Base-by-base conservation (phyloP, 2,888 invertebrate genomes). In the Chloroclysta siterata region DNA sequence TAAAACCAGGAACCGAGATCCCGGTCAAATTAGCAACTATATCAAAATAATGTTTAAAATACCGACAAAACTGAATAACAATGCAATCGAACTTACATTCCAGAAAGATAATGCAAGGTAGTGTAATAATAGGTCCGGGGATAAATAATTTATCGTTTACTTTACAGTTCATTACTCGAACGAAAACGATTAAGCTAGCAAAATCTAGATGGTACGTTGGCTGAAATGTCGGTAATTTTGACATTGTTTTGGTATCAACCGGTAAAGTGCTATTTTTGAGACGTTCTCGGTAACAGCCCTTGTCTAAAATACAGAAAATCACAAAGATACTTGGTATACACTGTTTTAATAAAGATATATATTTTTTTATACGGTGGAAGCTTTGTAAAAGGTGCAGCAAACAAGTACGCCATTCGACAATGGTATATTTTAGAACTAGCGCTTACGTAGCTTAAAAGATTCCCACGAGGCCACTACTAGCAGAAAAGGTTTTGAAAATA, bases 291-390 rank as follows among this genome's bases (percentile, higher is more conserved):
- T 28, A 39, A 56, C 48, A 50, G 56, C 41, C 56, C 56, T 41
- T 48, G 56, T 46, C 84, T 85, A 85, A 83, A 79, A 85, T 83
- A 84, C 66, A 69, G 63, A 54, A 82, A 86, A 90, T 88, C 87
- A 90, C 89, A 89, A 84, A 88, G 81, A 85, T 86, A 82, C 80
- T 84, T 87, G 65, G 87, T 87, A 85, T 85, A 91, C 87, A 88
- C 79, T 79, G 82, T 88, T 85, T 89, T 88, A 90, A 90, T 77
- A 82, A 80, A 87, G 86, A 83, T 71, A 85, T 90, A 89, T 84
- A 78, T 73, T 69, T 68, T 66, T 67, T 68, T 64, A 52, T 58
- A 65, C 10, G 64, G 51, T 65, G 64, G 61, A 60, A 59, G 68
- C 53, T 41, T 0, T 47, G 52, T 62, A 41, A 47, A 46, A 41